Percentiles rank a stretch among this genome's conserved stretches.
Evolutionary conservation across 2,113 vertebrate genomes (phyloP).

Genomic region (Climacteris rufus): DNA sequence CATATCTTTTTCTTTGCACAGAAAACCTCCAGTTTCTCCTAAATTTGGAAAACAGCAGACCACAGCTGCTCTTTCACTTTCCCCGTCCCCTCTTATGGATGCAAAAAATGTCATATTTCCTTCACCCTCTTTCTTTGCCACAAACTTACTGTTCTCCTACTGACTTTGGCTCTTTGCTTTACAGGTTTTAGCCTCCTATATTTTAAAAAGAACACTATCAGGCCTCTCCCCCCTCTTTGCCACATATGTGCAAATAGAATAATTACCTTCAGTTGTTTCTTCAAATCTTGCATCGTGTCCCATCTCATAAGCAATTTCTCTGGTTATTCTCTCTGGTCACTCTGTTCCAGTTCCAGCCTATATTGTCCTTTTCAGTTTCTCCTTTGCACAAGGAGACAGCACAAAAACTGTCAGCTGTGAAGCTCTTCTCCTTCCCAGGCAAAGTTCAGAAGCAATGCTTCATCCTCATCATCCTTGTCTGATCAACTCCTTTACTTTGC

Average conservation of each 20-base stretch:
- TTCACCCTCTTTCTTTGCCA: background rate
- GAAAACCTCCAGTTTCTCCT: background rate
- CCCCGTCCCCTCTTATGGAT: accelerated
- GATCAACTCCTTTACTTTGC: background rate
- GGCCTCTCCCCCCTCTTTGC: background rate
- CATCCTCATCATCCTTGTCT: background rate
- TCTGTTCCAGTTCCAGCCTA: background rate
- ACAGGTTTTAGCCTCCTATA: background rate
- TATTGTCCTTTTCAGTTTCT: background rate
- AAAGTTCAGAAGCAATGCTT: background rate
- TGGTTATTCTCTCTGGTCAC: background rate
- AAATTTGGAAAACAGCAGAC: background rate
- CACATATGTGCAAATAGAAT: background rate
- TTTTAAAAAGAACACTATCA: background rate
- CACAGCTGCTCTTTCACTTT: background rate
- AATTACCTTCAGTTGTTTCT: background rate
- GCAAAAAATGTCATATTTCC: background rate
- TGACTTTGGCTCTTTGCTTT: background rate
- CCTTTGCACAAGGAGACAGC: background rate
- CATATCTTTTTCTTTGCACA: background rate
- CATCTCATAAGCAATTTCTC: background rate
- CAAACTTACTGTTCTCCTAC: background rate
- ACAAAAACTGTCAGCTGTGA: background rate
- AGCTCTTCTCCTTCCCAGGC: background rate
- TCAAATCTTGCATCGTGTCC: background rate